Evolutionary conservation across 2,797 vertebrate genomes (phyloP), one percentile per base, ranked within the genome.

Genomic region (Brachyalestes nurse): DNA sequence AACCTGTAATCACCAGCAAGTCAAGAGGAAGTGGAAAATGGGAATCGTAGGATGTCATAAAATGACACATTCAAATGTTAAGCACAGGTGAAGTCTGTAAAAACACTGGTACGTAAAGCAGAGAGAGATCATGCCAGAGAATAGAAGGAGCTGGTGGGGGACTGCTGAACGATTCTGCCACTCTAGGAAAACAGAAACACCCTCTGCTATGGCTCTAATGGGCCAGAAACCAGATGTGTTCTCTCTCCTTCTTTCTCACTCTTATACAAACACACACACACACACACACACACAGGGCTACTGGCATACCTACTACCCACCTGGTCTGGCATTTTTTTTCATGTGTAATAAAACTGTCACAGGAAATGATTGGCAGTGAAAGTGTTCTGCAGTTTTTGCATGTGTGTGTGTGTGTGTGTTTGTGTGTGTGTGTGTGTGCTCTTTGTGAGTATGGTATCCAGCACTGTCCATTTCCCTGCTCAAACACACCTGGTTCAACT

Each of bases 131-230:
- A n/a, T 13, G 47, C 2, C 70, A 55, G 17, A 25, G 28, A 72
- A 19, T 38, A 55, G 47, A 7, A 45, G 12, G 28, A 34, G 69
- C 14, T 71, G 21, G 23, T 6, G 69, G 45, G 28, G 6, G 38
- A 55, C 25, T 40, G 71, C 28, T 72, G 70, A 72, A 16, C 0
- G 49, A 72, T n/a, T 53, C 49, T 72, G 70, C 17, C 70, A 72
- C 70, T 19, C 38, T 58, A 21, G 17, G 9, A 72, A 40, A 72
- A 38, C 71, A 72, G 25, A 57, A 72, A 23, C 45, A 65, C 57
- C 55, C 49, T 21, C 45, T n/a, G 70, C 25, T 19, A 17, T 55
- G 28, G 17, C 19, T 40, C 17, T 57, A 58, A 40, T 38, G 25
- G 28, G 19, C 5, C 2, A 53, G 21, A 72, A 28, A 72, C 28